Evolutionary conservation across 2,113 vertebrate genomes (phyloP), one percentile per base, ranked within the genome.

Genomic region (Corvus cornix): DNA sequence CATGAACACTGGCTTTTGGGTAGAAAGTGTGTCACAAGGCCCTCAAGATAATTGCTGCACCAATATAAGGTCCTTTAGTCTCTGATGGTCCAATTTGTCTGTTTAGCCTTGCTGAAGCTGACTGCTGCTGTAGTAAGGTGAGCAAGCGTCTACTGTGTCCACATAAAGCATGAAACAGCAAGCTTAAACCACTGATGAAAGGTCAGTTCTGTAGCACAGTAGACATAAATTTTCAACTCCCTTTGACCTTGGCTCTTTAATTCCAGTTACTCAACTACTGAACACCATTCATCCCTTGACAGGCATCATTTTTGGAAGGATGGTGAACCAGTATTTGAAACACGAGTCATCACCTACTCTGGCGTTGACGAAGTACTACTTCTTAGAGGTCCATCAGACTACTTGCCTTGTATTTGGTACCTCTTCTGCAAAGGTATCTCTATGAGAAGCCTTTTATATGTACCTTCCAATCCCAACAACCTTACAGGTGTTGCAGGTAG

Each of bases 161-260:
- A 64, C 26, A 27, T 4, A 56, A 49, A 93, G 16, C 39, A 68
- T 10, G 30, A 73, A 60, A 7, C 5, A 68, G 20, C 1, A 5
- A 77, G 16, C 14, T 56, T 31, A 35, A 83, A 59, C 14, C 26
- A 64, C 39, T 52, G 59, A 59, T 22, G 33, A 76, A 46, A 33
- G 8, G 10, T 41, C 39, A 73, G 0, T 0, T 72, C 31, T 30
- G n/a, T 28, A 84, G 44, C 17, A 80, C 66, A 62, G 33, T 0
- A 59, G 62, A 63, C 2, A 27, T 22, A 59, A 53, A 52, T 60
- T 87, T 48, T 33, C 49, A 56, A 66, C 22, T 52, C 21, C 60
- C 6, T 63, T 43, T 59, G 44, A 84, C 44, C 30, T 27, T 52
- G 58, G 21, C 39, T 69, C 37, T 18, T 64, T 69, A 80, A 69